These are phyloP conservation scores for Tolypeutes matacus DNA, from an alignment of 2,797 vertebrate species.

Conservation along the genomic window DNA sequence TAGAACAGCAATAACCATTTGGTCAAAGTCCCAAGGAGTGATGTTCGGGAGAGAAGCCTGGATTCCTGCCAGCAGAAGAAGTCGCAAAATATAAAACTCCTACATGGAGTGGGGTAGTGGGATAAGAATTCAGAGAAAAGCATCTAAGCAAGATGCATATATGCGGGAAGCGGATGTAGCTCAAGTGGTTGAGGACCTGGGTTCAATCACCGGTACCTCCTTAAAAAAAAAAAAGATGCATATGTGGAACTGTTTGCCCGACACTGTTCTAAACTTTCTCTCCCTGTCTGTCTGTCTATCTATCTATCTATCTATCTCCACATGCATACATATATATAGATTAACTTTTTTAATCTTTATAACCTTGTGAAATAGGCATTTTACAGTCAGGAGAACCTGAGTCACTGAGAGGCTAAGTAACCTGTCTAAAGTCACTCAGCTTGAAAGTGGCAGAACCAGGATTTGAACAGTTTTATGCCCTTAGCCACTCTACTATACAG, in stretches of 20 bases:
- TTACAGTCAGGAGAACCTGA: background rate
- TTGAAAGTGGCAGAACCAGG: background rate
- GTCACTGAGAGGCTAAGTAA: background rate
- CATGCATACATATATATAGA: background rate
- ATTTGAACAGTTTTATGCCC: background rate
- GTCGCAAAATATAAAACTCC: background rate
- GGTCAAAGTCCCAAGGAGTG: background rate
- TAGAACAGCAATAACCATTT: background rate
- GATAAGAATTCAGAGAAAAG: constrained; percentile 2
- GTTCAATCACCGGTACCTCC: no score
- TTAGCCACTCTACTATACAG: background rate
- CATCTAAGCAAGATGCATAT: background rate
- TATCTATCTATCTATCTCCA: no score
- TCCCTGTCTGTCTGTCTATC: no score
- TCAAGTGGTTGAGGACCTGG: no score
- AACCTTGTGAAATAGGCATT: background rate
- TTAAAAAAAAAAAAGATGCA: no score
- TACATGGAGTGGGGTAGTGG: background rate
- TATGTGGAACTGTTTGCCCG: background rate
- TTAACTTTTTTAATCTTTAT: background rate
- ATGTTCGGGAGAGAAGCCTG: background rate
- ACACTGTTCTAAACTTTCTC: background rate
- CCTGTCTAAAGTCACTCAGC: background rate
- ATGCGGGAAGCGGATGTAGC: no score
- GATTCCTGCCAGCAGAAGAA: background rate